Evolutionary conservation across 2,888 invertebrate species (phyloP).

Genomic region (Leptogaster cylindrica): DNA sequence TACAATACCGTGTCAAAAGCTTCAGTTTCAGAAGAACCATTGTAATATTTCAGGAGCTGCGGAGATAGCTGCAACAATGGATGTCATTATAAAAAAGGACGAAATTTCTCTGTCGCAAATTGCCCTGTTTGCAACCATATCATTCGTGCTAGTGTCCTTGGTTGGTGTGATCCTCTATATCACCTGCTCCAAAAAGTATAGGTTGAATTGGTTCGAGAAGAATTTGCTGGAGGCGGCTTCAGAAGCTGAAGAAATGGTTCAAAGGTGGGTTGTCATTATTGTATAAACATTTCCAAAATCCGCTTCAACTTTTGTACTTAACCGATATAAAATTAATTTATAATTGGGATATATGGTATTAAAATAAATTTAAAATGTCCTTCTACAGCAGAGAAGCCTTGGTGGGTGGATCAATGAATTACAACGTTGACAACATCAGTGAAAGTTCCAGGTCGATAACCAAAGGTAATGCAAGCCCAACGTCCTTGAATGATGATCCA

Average conservation of each 20-base stretch:
- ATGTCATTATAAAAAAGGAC: constrained; percentile 59
- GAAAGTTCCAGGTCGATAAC: constrained; percentile 57
- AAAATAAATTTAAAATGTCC: background rate
- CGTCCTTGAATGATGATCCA: constrained; percentile 60
- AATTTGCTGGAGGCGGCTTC: constrained; percentile 65
- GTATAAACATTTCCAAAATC: background rate
- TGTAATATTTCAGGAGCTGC: too few species aligned
- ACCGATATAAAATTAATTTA: too few species aligned
- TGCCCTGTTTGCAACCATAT: constrained; percentile 63
- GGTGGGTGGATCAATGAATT: constrained; percentile 57
- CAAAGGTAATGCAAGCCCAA: constrained; percentile 59
- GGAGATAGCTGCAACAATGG: constrained; percentile 53
- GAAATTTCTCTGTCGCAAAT: constrained; percentile 61
- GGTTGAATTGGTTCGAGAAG: constrained; percentile 68
- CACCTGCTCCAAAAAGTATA: constrained; percentile 64
- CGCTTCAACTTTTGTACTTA: too few species aligned
- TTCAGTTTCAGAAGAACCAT: too few species aligned
- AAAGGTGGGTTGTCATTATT: constrained; percentile 55
- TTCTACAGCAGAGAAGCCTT: constrained; percentile 61
- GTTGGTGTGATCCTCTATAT: constrained; percentile 63
- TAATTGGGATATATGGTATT: too few species aligned
- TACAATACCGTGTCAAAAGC: too few species aligned
- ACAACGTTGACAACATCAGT: constrained; percentile 60
- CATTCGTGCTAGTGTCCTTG: constrained; percentile 63
- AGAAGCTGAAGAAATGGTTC: constrained; percentile 60